These are phyloP conservation scores for Tringa solitaria DNA, from an alignment of 2,113 vertebrate species.

Conservation along the genomic window DNA sequence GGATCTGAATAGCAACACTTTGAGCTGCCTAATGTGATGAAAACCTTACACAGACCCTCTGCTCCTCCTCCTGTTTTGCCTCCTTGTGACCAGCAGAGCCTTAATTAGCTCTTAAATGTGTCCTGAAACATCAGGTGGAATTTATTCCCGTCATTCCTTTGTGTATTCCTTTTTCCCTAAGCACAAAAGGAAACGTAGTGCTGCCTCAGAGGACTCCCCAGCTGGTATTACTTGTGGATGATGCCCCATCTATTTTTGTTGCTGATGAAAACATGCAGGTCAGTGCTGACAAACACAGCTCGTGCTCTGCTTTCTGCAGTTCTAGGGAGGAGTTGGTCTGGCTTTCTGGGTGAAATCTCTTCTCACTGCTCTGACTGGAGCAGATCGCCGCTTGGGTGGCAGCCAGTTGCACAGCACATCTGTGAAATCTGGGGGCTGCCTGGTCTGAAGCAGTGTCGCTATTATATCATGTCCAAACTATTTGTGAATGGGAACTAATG, in stretches of 20 bases:
- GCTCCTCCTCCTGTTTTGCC: neutral
- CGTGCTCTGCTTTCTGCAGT: neutral
- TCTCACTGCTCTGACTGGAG: neutral
- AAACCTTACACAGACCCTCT: neutral
- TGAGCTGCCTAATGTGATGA: neutral
- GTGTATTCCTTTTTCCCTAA: neutral
- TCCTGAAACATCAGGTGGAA: conserved; percentile 7
- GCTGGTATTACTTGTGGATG: neutral
- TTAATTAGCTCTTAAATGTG: conserved; percentile 8
- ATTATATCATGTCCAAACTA: neutral
- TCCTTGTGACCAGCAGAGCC: neutral
- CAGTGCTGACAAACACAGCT: neutral
- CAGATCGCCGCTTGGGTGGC: neutral
- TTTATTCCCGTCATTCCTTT: neutral
- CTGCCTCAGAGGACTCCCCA: neutral
- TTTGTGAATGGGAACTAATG: conserved; percentile 9
- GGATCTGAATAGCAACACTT: neutral
- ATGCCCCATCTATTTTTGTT: neutral
- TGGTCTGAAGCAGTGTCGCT: neutral
- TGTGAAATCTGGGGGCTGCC: neutral
- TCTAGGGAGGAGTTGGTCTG: neutral
- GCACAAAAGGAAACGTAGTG: neutral
- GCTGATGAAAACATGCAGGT: neutral
- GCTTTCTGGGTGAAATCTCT: neutral
- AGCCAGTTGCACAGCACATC: neutral